Evolutionary conservation across 2,113 vertebrate species (phyloP).

Genomic region (Lophotis ruficrista): DNA sequence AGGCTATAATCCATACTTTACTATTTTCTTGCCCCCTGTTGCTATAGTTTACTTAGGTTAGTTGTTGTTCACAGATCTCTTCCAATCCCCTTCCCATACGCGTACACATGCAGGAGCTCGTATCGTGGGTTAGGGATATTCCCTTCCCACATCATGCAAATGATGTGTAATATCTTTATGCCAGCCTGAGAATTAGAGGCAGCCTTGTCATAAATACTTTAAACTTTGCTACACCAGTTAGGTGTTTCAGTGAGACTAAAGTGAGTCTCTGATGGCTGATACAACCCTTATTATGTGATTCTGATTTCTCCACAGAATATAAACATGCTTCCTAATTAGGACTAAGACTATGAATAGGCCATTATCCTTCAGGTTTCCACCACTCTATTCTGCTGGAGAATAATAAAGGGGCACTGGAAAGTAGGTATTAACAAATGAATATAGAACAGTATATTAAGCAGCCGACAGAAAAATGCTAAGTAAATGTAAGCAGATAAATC

Average conservation of each 20-base stretch:
- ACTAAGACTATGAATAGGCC: neutral
- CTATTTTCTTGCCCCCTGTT: neutral
- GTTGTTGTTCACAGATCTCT: neutral
- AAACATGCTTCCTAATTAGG: constrained; percentile 30
- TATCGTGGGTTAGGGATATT: neutral
- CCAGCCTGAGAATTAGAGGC: neutral
- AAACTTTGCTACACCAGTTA: neutral
- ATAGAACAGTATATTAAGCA: neutral
- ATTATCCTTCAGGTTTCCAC: constrained; percentile 4
- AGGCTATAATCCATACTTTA: neutral
- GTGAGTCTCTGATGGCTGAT: neutral
- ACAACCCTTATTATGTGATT: neutral
- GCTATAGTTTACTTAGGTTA: neutral
- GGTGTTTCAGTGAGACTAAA: neutral
- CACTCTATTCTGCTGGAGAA: neutral
- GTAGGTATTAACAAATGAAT: neutral
- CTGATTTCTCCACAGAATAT: neutral
- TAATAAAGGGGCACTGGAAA: neutral
- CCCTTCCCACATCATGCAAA: neutral
- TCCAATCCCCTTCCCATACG: neutral
- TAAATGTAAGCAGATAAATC: neutral
- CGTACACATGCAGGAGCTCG: rapidly evolving
- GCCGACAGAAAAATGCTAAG: neutral
- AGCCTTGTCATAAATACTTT: neutral
- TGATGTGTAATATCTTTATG: neutral